Conservation (phyloP, 2,113 vertebrate genomes). For the Alethe castanea region DNA sequence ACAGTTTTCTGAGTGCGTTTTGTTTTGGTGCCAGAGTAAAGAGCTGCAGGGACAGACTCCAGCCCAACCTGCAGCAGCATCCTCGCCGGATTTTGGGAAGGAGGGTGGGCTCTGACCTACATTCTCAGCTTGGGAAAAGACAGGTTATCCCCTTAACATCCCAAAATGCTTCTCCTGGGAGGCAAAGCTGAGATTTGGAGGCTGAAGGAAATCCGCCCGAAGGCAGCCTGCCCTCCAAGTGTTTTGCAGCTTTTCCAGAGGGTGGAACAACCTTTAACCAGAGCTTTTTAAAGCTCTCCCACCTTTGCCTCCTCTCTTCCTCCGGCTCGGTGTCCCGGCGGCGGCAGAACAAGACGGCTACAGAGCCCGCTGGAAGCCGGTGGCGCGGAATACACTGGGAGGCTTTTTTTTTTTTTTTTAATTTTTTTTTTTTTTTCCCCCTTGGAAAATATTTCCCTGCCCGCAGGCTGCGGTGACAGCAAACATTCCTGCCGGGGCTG, state of each 20-base stretch:
- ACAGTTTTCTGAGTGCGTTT: constrained; percentile 34
- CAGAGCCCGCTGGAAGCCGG: constrained; percentile 67
- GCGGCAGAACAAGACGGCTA: constrained; percentile 52
- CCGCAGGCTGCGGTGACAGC: constrained; percentile 85
- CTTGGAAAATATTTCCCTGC: constrained; percentile 83
- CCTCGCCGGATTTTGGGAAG: background rate
- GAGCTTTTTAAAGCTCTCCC: constrained; percentile 64
- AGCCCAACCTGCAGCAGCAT: constrained; percentile 24
- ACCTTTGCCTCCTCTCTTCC: constrained; percentile 51
- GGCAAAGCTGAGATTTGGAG: fast-evolving
- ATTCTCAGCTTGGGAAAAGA: background rate
- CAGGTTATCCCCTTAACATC: background rate
- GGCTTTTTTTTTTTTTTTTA: constrained; percentile 58
- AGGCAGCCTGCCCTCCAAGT: background rate
- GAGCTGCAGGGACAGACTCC: constrained; percentile 31
- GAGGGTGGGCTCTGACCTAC: background rate
- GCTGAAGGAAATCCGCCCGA: background rate
- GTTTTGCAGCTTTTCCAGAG: background rate
- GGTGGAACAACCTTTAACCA: constrained; percentile 47
- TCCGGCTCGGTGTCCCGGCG: background rate
- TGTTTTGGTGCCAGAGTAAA: constrained; percentile 59
- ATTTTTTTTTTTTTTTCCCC: too few relatives aligned
- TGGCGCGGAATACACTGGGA: constrained; percentile 76
- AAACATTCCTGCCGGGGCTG: constrained; percentile 86
- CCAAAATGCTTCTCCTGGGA: fast-evolving